Percentiles rank a stretch among this genome's conserved stretches.
Evolutionary conservation across 2,113 vertebrate genomes (phyloP).

Genomic region (Podiceps cristatus): DNA sequence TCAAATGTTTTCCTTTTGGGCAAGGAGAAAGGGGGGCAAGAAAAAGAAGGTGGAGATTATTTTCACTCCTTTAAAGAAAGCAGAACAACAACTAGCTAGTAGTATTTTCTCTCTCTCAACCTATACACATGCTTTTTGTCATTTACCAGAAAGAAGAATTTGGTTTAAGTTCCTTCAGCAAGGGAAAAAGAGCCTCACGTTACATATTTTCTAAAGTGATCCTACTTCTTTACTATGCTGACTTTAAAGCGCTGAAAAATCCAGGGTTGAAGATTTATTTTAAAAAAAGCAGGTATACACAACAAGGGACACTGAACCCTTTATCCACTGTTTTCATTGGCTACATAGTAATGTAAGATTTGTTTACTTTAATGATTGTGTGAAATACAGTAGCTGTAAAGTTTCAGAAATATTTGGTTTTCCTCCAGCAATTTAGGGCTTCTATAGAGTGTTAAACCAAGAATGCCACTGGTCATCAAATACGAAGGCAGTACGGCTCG

Average conservation of each 20-base stretch:
- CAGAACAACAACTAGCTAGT: constrained; percentile 22
- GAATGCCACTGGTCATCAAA: constrained; percentile 77
- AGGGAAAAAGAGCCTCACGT: constrained; percentile 28
- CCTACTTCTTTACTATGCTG: constrained; percentile 30
- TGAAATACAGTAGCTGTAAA: constrained; percentile 77
- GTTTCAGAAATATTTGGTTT: constrained; percentile 76
- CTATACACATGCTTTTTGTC: constrained; percentile 45
- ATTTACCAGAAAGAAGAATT: constrained; percentile 20
- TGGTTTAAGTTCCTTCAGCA: constrained; percentile 36
- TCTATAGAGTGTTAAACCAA: constrained; percentile 77
- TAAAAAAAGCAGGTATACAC: constrained; percentile 52
- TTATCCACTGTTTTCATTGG: constrained; percentile 75
- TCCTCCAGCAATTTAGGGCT: constrained; percentile 69
- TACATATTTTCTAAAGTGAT: constrained; percentile 62
- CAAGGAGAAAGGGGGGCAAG: neutral
- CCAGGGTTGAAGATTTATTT: constrained; percentile 50
- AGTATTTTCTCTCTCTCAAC: neutral
- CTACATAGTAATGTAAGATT: constrained; percentile 67
- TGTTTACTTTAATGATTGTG: constrained; percentile 78
- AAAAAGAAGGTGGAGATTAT: constrained; percentile 42
- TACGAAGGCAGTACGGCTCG: neutral
- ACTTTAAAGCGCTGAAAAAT: constrained; percentile 47
- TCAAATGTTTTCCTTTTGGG: constrained; percentile 63
- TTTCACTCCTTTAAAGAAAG: constrained; percentile 26
- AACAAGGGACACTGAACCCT: constrained; percentile 78